phyloP scores from a whole-genome alignment of 2,113 vertebrate species.

The Elephantulus edwardii region DNA sequence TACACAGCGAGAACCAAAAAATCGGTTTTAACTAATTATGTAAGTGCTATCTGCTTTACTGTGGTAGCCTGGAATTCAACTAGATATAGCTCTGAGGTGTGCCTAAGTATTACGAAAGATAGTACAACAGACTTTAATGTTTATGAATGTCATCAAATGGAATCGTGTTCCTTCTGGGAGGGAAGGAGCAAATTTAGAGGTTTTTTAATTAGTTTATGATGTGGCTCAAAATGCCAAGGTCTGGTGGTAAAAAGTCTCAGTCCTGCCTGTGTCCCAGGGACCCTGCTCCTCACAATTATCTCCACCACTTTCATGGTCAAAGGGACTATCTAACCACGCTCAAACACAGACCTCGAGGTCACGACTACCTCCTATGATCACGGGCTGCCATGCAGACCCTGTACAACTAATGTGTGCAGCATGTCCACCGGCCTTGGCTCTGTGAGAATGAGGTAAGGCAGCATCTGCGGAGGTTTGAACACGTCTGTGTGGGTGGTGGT shows the following conservation, averaged over 20 bases:
- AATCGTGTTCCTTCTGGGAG: background rate
- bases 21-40: too few species aligned
- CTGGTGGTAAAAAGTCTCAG: background rate
- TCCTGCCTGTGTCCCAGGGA: background rate
- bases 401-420: fast-evolving
- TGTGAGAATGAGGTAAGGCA: too few species aligned
- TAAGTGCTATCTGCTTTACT: too few species aligned
- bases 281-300: background rate
- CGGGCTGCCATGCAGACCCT: background rate
- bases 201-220: background rate
- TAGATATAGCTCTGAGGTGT: too few species aligned
- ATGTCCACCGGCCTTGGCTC: too few species aligned
- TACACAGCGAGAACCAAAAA: too few species aligned
- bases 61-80: too few species aligned
- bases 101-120: too few species aligned
- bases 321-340: too few species aligned
- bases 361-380: fast-evolving
- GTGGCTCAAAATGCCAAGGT: background rate
- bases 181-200: background rate
- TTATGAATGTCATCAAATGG: background rate
- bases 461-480: too few species aligned
- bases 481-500: too few species aligned
- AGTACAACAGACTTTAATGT: background rate
- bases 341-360: fast-evolving
- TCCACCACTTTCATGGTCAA: background rate